Evolutionary conservation across 1,140 invertebrate genomes (phyloP).

Genomic region (Eciton burchellii): DNA sequence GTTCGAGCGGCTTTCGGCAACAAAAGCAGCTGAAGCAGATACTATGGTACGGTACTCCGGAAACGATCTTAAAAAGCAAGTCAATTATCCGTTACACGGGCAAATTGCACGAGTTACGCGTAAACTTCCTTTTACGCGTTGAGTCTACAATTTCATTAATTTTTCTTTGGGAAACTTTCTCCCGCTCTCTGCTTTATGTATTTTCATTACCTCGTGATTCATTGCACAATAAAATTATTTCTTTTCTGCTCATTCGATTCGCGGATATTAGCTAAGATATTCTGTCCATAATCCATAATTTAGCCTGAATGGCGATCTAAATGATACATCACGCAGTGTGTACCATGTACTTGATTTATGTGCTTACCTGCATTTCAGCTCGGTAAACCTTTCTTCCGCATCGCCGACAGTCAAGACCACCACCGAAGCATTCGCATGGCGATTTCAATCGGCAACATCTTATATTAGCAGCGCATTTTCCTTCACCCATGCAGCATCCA

Average conservation of each 20-base stretch:
- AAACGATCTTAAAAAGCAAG: conserved; percentile 75
- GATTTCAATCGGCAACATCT: conserved; percentile 64
- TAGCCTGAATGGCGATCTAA: neutral
- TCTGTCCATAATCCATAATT: neutral
- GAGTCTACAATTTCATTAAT: neutral
- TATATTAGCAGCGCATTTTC: conserved; percentile 28
- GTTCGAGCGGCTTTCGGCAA: conserved; percentile 85
- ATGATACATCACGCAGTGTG: neutral
- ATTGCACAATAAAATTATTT: neutral
- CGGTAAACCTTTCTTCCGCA: conserved; percentile 82
- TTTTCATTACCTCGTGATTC: too few species aligned
- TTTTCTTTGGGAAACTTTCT: neutral
- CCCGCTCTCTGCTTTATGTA: neutral
- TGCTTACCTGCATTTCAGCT: conserved; percentile 80
- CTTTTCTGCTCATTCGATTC: neutral
- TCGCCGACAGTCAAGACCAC: conserved; percentile 79
- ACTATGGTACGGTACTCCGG: conserved; percentile 83
- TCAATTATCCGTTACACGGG: neutral
- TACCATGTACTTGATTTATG: neutral
- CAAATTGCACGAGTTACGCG: conserved; percentile 6
- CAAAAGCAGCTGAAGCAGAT: conserved; percentile 86
- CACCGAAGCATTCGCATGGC: conserved; percentile 78
- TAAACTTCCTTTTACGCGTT: conserved; percentile 1
- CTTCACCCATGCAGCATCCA: conserved; percentile 40
- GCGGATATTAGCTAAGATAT: neutral